Conservation (phyloP, 2,888 invertebrate genomes). For the Heliconius ethilla region DNA sequence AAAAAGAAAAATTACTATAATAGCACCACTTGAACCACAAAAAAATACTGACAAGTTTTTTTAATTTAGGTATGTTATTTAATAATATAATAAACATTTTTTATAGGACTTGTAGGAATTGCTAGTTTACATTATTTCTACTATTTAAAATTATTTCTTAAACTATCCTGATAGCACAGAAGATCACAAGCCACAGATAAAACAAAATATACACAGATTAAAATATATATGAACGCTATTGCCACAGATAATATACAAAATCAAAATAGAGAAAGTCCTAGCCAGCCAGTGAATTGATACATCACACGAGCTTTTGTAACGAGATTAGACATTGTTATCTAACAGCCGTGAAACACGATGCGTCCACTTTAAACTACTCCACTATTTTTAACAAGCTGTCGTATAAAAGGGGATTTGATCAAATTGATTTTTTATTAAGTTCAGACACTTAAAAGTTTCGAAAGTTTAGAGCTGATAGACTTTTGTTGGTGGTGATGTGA, state of each 20-base stretch:
- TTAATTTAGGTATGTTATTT: no score
- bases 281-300: slow-evolving; percentile 32
- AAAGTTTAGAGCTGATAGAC: slow-evolving; percentile 12
- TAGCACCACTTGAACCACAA: no score
- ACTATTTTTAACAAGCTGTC: slow-evolving; percentile 26
- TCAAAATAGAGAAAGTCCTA: slow-evolving; percentile 26
- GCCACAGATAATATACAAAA: slow-evolving; percentile 15
- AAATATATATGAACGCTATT: neutral
- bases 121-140: neutral
- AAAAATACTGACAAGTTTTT: no score
- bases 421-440: slow-evolving; percentile 28
- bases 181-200: neutral
- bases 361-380: slow-evolving; percentile 24
- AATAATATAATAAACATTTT: no score
- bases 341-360: slow-evolving; percentile 28
- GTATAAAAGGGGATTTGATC: slow-evolving; percentile 22
- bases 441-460: slow-evolving; percentile 26
- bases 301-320: slow-evolving; percentile 27
- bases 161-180: neutral
- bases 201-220: neutral
- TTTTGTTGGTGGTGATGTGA: slow-evolving; percentile 9
- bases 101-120: no score
- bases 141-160: neutral
- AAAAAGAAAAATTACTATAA: no score
- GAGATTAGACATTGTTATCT: slow-evolving; percentile 30